Conservation (phyloP, 2,113 vertebrate species). For the Ctenomys sociabilis region DNA sequence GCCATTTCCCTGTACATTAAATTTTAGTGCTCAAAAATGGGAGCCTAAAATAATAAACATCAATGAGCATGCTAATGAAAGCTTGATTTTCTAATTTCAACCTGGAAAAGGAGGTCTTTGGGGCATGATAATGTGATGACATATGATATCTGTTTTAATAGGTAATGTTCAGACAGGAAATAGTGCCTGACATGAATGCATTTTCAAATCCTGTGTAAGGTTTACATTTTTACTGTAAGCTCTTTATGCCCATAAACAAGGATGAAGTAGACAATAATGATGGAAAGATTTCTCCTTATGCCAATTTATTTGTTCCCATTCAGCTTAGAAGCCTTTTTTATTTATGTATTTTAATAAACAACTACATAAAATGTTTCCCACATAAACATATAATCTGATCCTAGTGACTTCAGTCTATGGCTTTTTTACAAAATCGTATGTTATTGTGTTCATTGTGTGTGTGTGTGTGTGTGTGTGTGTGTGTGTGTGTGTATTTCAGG, state of each 20-base stretch:
- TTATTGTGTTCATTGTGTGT: too few species aligned
- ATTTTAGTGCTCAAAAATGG: slow-evolving; percentile 68
- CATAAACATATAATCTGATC: slow-evolving; percentile 65
- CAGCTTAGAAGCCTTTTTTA: slow-evolving; percentile 69
- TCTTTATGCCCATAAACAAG: not conserved
- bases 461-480: too few species aligned
- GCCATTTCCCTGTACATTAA: slow-evolving; percentile 71
- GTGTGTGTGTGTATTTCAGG: not conserved
- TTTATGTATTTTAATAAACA: slow-evolving; percentile 84
- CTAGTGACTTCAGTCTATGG: slow-evolving; percentile 64
- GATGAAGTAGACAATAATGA: not conserved
- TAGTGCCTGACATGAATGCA: not conserved
- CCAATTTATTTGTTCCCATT: not conserved
- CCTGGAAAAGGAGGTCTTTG: slow-evolving; percentile 85
- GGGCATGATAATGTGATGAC: slow-evolving; percentile 83
- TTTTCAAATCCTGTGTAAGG: slow-evolving; percentile 58
- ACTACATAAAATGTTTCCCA: slow-evolving; percentile 71
- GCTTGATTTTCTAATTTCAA: slow-evolving; percentile 87
- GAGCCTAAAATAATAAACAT: slow-evolving; percentile 83
- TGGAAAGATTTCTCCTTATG: slow-evolving; percentile 8
- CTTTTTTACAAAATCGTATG: not conserved
- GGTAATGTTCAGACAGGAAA: slow-evolving; percentile 70
- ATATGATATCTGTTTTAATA: slow-evolving; percentile 74
- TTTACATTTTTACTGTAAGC: slow-evolving; percentile 52
- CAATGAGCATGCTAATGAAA: slow-evolving; percentile 80